A percentile compares a stretch with the other conserved stretches of the same genome.
These are phyloP conservation scores for Meteorus sp. DNA, from an alignment of 1,140 invertebrate species.

Conservation along the genomic window DNA sequence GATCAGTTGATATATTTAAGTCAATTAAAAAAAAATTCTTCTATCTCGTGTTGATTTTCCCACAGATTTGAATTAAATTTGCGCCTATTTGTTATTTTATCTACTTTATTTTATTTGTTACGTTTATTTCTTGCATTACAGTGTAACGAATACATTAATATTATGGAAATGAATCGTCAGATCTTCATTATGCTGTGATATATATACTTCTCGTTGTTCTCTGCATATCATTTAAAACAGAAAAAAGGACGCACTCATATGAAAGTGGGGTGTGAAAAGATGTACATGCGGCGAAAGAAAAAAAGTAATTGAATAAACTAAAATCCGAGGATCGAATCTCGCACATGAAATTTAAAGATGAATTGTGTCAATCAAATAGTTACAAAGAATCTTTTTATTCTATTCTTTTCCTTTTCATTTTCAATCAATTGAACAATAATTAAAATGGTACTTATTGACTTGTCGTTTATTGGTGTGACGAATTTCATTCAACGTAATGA, in stretches of 20 bases:
- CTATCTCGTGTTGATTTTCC: no score
- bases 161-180: neutral
- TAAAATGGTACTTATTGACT: conserved; percentile 10
- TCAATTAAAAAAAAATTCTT: no score
- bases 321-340: no score
- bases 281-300: neutral
- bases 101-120: neutral
- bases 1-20: no score
- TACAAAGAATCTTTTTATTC: no score
- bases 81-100: no score
- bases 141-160: neutral
- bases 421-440: no score
- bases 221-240: conserved; percentile 26
- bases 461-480: neutral
- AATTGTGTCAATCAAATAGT: no score
- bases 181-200: conserved; percentile 24
- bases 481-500: no score
- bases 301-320: neutral
- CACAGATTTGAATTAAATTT: no score
- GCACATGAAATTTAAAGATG: no score
- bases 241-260: neutral
- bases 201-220: conserved; percentile 23
- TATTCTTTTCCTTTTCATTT: neutral
- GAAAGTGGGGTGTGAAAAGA: no score
- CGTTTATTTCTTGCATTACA: neutral